Evolutionary conservation across 2,797 vertebrate species (phyloP), one percentile per base, ranked within the genome.

Genomic region (Trichosurus vulpecula): DNA sequence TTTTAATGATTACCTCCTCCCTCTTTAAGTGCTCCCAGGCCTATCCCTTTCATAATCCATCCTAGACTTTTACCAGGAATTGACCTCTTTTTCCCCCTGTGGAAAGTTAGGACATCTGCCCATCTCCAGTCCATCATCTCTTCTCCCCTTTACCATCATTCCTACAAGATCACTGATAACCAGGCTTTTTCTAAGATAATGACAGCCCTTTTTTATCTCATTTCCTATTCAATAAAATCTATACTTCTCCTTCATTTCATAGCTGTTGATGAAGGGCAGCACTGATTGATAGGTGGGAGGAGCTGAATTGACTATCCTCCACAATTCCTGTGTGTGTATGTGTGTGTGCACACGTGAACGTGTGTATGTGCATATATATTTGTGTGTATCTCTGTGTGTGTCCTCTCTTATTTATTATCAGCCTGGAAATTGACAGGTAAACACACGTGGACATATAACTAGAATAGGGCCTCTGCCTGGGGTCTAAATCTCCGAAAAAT

Each of bases 321-420:
- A 31, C 53, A 29, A 31, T 66, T 61, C 93, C 25, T 10, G 2
- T 47, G 22, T 81, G 74, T 25, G 4, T 81, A 9, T 22, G 0
- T 9, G 8, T n/a, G 0, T 66, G 61, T 66, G 35, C 29, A 57
- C 6, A 29, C 56, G 22, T 6, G 6, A 5, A 56, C 25, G 56
- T 27, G 16, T 57, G 56, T 2, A 57, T 30, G 29, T 29, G 29
- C 55, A 22, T 27, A 3, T 56, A 56, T 27, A 56, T 56, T 3
- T 55, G 54, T 55, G 54, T 54, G 29, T 61, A 4, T 61, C 74
- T 95, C 74, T 95, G 66, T 94, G 96, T 92, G 94, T 94, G 92
- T 96, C 66, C 89, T 41, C 94, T 95, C 56, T 94, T 90, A 90
- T 94, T 81, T 91, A 94, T 29, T 91, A 90, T 93, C 94, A 96